Evolutionary conservation across 2,113 vertebrate species (phyloP).

Genomic region (Seriola rivoliana): DNA sequence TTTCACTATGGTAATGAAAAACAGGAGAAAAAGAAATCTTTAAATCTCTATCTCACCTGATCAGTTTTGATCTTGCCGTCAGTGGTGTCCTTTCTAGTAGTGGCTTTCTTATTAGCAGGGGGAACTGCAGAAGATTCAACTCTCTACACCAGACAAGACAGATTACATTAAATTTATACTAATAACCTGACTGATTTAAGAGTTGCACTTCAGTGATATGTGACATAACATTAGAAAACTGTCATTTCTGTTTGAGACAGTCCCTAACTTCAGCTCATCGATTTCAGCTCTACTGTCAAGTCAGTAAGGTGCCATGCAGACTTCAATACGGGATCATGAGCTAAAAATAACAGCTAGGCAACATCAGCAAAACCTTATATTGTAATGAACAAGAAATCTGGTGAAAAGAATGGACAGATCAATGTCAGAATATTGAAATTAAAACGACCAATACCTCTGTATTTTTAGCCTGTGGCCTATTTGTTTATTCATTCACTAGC

Average conservation of each 20-base stretch:
- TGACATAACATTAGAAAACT: neutral
- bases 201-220: neutral
- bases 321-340: no score
- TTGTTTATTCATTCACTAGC: no score
- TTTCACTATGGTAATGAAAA: neutral
- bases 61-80: constrained; percentile 31
- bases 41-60: constrained; percentile 20
- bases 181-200: neutral
- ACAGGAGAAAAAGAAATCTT: neutral
- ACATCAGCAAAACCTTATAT: no score
- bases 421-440: no score
- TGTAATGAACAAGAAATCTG: no score
- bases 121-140: constrained; percentile 43
- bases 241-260: neutral
- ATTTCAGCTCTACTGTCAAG: no score
- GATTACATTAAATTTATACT: neutral
- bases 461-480: no score
- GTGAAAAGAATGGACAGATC: no score
- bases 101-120: constrained; percentile 62
- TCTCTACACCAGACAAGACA: constrained; percentile 47
- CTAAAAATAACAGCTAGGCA: no score
- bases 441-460: no score
- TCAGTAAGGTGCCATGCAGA: no score
- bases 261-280: no score
- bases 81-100: constrained; percentile 2